A percentile compares a stretch with the other conserved stretches of the same genome.
phyloP scores from a whole-genome alignment of 2,888 invertebrate genomes.

The Eilema sororculum region DNA sequence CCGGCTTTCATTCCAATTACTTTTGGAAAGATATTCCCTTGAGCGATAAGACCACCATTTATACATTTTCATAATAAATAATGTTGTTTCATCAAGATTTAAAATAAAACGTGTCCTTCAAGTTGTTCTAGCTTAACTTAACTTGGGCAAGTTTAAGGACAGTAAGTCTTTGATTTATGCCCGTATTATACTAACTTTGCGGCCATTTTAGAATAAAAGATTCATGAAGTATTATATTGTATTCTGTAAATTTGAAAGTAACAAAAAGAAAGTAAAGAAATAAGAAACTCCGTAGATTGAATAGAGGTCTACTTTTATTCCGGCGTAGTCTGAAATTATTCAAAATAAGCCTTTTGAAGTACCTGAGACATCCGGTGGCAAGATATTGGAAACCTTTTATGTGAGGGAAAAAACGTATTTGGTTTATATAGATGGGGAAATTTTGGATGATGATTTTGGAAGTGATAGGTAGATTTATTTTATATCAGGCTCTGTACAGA shows the following conservation, averaged over 20 bases:
- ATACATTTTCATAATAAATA: neutral
- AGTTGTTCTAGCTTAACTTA: neutral
- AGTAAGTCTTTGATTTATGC: neutral
- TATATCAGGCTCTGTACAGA: neutral
- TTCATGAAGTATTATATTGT: neutral
- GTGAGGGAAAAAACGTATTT: neutral
- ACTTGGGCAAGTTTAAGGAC: neutral
- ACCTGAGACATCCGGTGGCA: constrained; percentile 11
- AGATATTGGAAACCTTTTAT: constrained; percentile 13
- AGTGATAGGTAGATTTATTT: neutral
- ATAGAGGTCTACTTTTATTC: neutral
- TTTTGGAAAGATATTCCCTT: neutral
- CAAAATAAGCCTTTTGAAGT: constrained; percentile 7
- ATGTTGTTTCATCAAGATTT: neutral
- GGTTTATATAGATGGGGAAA: neutral
- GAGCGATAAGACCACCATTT: neutral
- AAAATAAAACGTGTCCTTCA: neutral
- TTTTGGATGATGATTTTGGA: neutral
- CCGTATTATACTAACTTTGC: neutral
- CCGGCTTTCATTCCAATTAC: neutral
- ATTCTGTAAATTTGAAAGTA: neutral
- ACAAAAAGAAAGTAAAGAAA: neutral
- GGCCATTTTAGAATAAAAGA: neutral
- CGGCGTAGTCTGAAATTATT: constrained; percentile 8
- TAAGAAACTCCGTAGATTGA: neutral